phyloP scores from a whole-genome alignment of 1,140 invertebrate species.

The Rhopalosiphum padi region DNA sequence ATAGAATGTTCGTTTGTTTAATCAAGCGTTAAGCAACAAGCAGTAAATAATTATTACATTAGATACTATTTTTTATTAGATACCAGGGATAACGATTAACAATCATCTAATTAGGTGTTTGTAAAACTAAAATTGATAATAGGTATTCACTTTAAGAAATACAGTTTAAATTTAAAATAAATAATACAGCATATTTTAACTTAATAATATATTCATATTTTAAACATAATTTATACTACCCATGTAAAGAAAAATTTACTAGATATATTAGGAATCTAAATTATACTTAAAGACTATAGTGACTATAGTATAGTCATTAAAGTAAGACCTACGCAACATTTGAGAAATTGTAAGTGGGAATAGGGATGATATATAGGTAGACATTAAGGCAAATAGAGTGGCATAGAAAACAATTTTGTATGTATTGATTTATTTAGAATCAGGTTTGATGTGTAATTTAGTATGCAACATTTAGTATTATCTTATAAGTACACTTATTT shows the following conservation, averaged over 20 bases:
- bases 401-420: too few species aligned
- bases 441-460: too few species aligned
- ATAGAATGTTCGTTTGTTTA: not conserved
- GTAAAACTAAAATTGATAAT: not conserved
- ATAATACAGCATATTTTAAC: not conserved
- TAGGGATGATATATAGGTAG: too few species aligned
- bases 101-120: not conserved
- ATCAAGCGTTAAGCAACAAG: constrained; percentile 33
- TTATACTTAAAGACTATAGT: not conserved
- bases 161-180: not conserved
- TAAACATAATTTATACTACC: not conserved
- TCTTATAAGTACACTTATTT: too few species aligned
- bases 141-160: not conserved
- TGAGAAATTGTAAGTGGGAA: too few species aligned
- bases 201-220: too few species aligned
- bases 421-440: too few species aligned
- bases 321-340: too few species aligned
- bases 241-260: not conserved
- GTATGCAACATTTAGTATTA: too few species aligned
- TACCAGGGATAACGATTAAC: not conserved
- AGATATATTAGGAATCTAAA: not conserved
- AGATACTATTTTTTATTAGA: not conserved
- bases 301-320: too few species aligned
- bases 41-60: not conserved
- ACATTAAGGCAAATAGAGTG: too few species aligned